Evolutionary conservation across 2,113 vertebrate species (phyloP).

Genomic region (Pseudois nayaur): DNA sequence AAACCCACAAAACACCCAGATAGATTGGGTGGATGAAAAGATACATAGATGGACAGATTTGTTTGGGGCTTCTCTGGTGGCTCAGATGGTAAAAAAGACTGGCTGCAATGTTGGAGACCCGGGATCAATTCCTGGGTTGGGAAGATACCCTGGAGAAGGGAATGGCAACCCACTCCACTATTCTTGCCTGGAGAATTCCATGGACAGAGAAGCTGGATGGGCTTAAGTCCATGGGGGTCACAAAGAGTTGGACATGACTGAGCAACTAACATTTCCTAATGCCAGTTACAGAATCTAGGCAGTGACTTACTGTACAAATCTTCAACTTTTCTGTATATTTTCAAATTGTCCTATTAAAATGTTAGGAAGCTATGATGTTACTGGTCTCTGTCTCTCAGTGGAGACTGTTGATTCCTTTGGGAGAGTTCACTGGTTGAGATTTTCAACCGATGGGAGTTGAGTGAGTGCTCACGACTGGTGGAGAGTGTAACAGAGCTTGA

Average conservation of each 20-base stretch:
- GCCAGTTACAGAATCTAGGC: not conserved
- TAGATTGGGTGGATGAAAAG: not conserved
- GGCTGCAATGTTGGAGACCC: not conserved
- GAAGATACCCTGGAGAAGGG: not conserved
- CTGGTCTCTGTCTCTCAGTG: not conserved
- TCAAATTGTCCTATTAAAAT: not conserved
- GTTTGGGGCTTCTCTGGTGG: not conserved
- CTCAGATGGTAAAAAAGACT: not conserved
- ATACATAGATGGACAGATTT: not conserved
- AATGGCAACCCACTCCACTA: not conserved
- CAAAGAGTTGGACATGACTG: not conserved
- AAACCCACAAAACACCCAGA: not conserved
- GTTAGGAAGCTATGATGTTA: not conserved
- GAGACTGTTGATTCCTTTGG: not conserved
- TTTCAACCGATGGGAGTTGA: not conserved
- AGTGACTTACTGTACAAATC: not conserved
- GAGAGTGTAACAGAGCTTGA: not conserved
- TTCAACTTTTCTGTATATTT: not conserved
- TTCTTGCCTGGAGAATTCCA: not conserved
- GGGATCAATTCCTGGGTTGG: not conserved
- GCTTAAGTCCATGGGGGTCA: not conserved
- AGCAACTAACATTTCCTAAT: not conserved
- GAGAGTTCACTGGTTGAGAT: not conserved
- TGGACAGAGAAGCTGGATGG: not conserved
- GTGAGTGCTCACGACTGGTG: not conserved